phyloP scores from a whole-genome alignment of 2,888 invertebrate species.

The Oscheius myriophilus region DNA sequence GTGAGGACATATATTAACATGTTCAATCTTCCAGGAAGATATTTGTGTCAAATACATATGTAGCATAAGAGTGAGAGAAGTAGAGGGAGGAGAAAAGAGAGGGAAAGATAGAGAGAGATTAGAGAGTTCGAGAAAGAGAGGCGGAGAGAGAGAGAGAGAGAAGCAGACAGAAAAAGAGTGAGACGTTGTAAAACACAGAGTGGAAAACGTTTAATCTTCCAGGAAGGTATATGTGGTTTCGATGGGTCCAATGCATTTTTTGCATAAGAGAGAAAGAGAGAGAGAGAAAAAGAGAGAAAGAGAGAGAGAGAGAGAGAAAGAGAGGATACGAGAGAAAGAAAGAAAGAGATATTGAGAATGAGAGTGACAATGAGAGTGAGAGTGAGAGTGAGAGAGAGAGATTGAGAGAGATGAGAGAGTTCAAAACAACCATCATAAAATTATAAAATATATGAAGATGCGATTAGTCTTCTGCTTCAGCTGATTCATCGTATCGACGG shows the following conservation, averaged over 20 bases:
- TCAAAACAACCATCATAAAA: too few species aligned
- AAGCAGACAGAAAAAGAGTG: background rate
- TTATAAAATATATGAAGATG: too few species aligned
- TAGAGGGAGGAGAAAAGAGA: slow-evolving; percentile 6
- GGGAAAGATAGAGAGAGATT: too few species aligned
- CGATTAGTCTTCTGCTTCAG: slow-evolving; percentile 14
- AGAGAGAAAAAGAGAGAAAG: background rate
- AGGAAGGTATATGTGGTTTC: background rate
- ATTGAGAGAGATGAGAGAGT: too few species aligned
- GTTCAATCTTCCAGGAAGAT: background rate
- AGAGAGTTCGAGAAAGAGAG: too few species aligned
- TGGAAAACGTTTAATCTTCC: too few species aligned
- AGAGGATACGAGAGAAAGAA: slow-evolving; percentile 19
- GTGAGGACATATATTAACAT: too few species aligned
- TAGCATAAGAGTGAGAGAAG: background rate
- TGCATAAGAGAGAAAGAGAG: background rate
- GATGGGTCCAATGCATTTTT: background rate
- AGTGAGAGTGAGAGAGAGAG: slow-evolving; percentile 23
- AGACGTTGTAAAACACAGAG: background rate
- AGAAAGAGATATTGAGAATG: slow-evolving; percentile 27
- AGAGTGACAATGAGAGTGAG: slow-evolving; percentile 34
- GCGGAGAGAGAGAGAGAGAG: background rate
- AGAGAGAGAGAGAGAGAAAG: slow-evolving; percentile 11
- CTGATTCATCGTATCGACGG: slow-evolving; percentile 27
- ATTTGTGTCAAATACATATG: background rate